A percentile compares a stretch with the other conserved stretches of the same genome.
Conservation (phyloP, 2,113 vertebrate species). For the Thamnaconus septentrionalis region DNA sequence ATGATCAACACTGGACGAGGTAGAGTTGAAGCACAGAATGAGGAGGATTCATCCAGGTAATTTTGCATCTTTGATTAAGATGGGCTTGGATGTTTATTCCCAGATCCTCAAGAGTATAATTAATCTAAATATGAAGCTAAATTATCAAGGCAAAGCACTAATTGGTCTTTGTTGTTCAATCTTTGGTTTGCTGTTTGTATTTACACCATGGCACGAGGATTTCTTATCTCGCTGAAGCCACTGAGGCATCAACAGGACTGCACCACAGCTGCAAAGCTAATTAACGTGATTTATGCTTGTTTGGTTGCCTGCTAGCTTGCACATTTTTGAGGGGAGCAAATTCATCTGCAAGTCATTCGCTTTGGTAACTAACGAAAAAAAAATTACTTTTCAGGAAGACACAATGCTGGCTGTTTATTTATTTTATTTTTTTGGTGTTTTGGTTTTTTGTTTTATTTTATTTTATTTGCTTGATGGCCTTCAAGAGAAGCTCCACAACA, state of each 20-base stretch:
- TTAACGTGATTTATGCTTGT: constrained; percentile 74
- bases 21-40: constrained; percentile 27
- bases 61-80: constrained; percentile 57
- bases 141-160: constrained; percentile 57
- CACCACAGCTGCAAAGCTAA: constrained; percentile 67
- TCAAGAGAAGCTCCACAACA: constrained; percentile 24
- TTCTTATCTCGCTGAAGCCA: constrained; percentile 66
- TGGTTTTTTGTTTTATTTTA: neutral
- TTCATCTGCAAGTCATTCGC: constrained; percentile 75
- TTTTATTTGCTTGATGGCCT: constrained; percentile 47
- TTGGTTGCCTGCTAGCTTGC: constrained; percentile 66
- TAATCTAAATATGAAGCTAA: constrained; percentile 63
- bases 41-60: constrained; percentile 57
- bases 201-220: constrained; percentile 59
- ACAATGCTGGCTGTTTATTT: neutral
- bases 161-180: constrained; percentile 65
- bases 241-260: constrained; percentile 63
- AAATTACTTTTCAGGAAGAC: neutral
- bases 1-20: neutral
- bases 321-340: constrained; percentile 69
- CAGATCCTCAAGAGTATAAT: constrained; percentile 55
- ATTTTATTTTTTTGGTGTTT: neutral
- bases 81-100: constrained; percentile 55
- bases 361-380: constrained; percentile 65
- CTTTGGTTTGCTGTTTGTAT: constrained; percentile 58